Conservation (phyloP, 1,140 invertebrate species). For the Galleria mellonella region DNA sequence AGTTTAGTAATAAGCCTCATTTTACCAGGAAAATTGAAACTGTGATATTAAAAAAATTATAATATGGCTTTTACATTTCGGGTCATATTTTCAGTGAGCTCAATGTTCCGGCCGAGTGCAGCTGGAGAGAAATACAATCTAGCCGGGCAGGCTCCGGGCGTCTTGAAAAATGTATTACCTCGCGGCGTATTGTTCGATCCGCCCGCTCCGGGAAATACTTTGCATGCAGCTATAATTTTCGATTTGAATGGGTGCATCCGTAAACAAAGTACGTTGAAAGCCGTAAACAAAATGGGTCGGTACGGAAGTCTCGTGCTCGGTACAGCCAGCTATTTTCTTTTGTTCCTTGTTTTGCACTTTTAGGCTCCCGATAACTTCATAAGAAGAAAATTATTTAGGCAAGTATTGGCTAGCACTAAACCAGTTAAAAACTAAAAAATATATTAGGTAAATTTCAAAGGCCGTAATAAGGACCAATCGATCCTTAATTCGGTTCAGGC, state of each 20-base stretch:
- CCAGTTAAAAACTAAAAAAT: no score
- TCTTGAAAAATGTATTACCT: conserved; percentile 38
- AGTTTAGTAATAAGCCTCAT: no score
- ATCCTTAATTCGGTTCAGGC: no score
- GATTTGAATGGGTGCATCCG: conserved; percentile 16
- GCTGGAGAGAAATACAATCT: conserved; percentile 29
- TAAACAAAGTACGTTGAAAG: conserved; percentile 15
- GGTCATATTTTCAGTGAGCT: neutral
- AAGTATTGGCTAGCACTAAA: no score
- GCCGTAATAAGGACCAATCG: no score
- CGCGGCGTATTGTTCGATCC: conserved; percentile 28
- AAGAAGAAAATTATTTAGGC: no score
- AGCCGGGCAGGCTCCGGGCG: conserved; percentile 12
- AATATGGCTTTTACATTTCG: no score
- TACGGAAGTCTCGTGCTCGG: conserved; percentile 5
- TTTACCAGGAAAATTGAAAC: no score
- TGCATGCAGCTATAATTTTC: conserved; percentile 18
- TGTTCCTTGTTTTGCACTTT: conserved; percentile 1
- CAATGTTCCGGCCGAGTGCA: conserved; percentile 17
- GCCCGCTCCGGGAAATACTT: conserved; percentile 19
- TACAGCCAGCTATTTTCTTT: conserved; percentile 1
- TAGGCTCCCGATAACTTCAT: no score
- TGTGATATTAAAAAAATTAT: no score
- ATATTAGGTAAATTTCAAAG: no score
- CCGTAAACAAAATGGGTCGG: conserved; percentile 7